Evolutionary conservation across 92 coral and sea anemone genomes (phyloP), one percentile per base, ranked within the genome.

Genomic region (Zoanthus gigantus): DNA sequence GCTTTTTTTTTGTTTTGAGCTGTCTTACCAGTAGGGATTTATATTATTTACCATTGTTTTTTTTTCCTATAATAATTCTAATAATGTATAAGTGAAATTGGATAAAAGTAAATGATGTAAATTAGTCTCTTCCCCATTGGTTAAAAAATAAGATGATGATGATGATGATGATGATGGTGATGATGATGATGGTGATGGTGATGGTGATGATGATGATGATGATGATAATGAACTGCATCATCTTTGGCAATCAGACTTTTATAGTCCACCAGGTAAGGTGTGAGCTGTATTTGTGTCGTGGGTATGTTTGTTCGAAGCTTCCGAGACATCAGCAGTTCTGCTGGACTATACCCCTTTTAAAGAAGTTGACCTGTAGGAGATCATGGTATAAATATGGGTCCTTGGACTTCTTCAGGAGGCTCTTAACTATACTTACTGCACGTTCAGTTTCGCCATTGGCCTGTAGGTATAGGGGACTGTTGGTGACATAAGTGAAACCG

Each of bases 401-500:
- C 53, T 81, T 53, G 61, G 72, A 67, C 72, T 81, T 81, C 73
- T 65, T 81, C 31, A 81, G 74, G 58, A 81, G 31, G 37, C 73
- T 63, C 58, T 65, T 81, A 47, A 63, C 56, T 12, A 60, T 65
- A 44, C 74, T 14, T 53, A 81, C 74, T 44, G 76, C 58, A 5
- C 86, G 86, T 81, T 63, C 76, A 18, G 37, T 50, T 71, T 81
- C 73, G 32, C 86, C 48, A 37, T 81, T 4, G 69, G 87, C 44
- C 87, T 69, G 17, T 67, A 48, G 23, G 23, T 23, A 23, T 23
- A 23, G 23, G 23, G 23, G 23, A 23, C 23, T 23, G 23, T 23
- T 23, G 60, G 78, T 83, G 77, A 83, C 78, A 74, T 71, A 78
- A 54, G 69, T 71, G 77, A 69, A 68, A 54, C 87, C 78, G 48